phyloP scores from a whole-genome alignment of 2,888 invertebrate species.

The Iselma pallidipennis region DNA sequence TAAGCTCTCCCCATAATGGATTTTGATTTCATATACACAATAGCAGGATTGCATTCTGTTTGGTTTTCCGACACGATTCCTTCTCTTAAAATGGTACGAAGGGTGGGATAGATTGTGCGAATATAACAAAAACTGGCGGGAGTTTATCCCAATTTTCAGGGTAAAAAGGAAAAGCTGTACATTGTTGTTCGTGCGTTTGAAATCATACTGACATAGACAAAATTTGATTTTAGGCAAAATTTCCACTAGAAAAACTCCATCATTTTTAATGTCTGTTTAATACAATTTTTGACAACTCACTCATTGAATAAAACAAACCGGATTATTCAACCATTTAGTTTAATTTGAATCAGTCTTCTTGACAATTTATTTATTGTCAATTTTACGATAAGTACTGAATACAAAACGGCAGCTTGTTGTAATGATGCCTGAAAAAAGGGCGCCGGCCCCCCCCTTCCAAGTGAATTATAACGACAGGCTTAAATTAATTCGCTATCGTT shows the following conservation, averaged over 20 bases:
- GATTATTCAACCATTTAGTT: too few relatives aligned
- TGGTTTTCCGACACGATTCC: slow-evolving; percentile 41
- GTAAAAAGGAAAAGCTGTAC: slow-evolving; percentile 10
- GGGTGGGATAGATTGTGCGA: slow-evolving; percentile 30
- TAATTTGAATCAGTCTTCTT: not conserved
- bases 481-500: slow-evolving; percentile 41
- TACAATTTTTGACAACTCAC: too few relatives aligned
- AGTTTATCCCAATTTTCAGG: slow-evolving; percentile 1
- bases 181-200: slow-evolving; percentile 9
- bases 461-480: slow-evolving; percentile 40
- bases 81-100: slow-evolving; percentile 34
- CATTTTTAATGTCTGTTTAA: too few relatives aligned
- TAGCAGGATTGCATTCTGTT: slow-evolving; percentile 42
- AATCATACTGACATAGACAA: not conserved
- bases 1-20: slow-evolving; percentile 49
- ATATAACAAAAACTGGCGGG: slow-evolving; percentile 28
- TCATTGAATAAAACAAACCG: too few relatives aligned
- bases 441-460: slow-evolving; percentile 4
- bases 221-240: slow-evolving; percentile 4
- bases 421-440: not conserved
- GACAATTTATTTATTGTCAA: not conserved
- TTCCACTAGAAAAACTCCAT: not conserved
- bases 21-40: slow-evolving; percentile 52
- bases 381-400: not conserved
- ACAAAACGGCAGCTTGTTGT: not conserved